A percentile compares a stretch with the other conserved stretches of the same genome.
phyloP scores from a whole-genome alignment of 2,888 invertebrate genomes.

The Marasmarcha lunaedactyla region DNA sequence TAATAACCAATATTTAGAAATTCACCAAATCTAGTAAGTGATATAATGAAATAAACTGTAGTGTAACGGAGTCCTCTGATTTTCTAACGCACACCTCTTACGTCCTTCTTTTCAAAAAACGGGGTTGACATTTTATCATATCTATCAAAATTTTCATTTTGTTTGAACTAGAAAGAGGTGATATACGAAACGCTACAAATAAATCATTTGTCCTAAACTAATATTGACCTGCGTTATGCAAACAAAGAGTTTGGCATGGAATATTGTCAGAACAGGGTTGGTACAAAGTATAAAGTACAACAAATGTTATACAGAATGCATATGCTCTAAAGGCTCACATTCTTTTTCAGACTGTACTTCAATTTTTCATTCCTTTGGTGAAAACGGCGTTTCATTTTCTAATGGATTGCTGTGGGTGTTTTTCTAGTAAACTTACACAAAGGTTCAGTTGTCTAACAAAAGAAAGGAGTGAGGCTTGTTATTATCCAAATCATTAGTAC shows the following conservation, averaged over 20 bases:
- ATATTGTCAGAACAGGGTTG: slow-evolving; percentile 26
- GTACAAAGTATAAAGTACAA: too few species aligned
- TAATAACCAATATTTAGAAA: too few species aligned
- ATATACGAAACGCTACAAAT: slow-evolving; percentile 37
- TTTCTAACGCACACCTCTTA: too few species aligned
- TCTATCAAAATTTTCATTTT: too few species aligned
- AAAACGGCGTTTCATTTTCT: slow-evolving; percentile 42
- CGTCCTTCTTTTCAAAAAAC: too few species aligned
- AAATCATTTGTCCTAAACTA: slow-evolving; percentile 58
- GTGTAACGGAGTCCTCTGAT: too few species aligned
- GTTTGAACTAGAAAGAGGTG: slow-evolving; percentile 17
- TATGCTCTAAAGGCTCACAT: not conserved
- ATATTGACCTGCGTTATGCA: slow-evolving; percentile 43
- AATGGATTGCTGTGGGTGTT: slow-evolving; percentile 53
- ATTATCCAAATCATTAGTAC: too few species aligned
- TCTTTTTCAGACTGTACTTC: slow-evolving; percentile 28
- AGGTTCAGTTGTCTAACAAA: slow-evolving; percentile 58
- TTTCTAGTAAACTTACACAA: slow-evolving; percentile 50
- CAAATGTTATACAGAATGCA: too few species aligned
- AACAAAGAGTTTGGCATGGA: slow-evolving; percentile 40
- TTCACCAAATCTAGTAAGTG: too few species aligned
- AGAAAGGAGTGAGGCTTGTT: slow-evolving; percentile 25
- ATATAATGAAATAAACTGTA: too few species aligned
- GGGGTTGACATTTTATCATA: too few species aligned
- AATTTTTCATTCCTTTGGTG: too few species aligned